Conservation (phyloP, 2,888 invertebrate genomes). For the Coronaproctus castanopsis region DNA sequence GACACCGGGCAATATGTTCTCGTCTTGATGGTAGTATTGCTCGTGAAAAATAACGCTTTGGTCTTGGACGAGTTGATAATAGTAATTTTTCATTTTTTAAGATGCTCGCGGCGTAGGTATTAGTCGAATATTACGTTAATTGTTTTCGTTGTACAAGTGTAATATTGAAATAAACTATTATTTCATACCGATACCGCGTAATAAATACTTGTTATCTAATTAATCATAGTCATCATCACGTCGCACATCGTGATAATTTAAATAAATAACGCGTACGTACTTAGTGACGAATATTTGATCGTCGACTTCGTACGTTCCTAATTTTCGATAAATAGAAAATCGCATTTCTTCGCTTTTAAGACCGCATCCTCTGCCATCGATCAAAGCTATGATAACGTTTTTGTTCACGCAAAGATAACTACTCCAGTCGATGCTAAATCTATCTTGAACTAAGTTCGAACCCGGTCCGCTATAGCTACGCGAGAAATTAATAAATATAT, state of each 20-base stretch:
- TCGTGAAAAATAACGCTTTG: no score
- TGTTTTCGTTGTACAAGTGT: no score
- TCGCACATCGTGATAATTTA: conserved; percentile 12
- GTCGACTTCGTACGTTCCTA: conserved; percentile 75
- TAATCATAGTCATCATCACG: no score
- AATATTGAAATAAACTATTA: no score
- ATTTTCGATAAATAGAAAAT: conserved; percentile 56
- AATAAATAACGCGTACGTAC: conserved; percentile 27
- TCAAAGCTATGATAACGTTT: conserved; percentile 66
- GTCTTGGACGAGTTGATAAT: no score
- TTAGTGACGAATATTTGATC: conserved; percentile 75
- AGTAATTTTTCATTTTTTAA: no score
- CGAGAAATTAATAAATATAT: conserved; percentile 20
- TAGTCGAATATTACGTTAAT: no score
- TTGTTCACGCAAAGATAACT: conserved; percentile 65
- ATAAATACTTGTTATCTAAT: no score
- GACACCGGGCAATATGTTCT: no score
- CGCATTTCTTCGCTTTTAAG: conserved; percentile 61
- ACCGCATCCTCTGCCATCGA: conserved; percentile 80
- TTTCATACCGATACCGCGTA: no score
- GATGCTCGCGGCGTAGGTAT: no score
- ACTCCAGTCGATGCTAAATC: conserved; percentile 69
- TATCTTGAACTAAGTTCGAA: conserved; percentile 60
- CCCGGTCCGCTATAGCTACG: conserved; percentile 86
- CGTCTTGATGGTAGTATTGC: no score